Percentiles rank a stretch among this genome's conserved stretches.
Conservation (phyloP, 1,140 invertebrate species). For the Colletes gigas region DNA sequence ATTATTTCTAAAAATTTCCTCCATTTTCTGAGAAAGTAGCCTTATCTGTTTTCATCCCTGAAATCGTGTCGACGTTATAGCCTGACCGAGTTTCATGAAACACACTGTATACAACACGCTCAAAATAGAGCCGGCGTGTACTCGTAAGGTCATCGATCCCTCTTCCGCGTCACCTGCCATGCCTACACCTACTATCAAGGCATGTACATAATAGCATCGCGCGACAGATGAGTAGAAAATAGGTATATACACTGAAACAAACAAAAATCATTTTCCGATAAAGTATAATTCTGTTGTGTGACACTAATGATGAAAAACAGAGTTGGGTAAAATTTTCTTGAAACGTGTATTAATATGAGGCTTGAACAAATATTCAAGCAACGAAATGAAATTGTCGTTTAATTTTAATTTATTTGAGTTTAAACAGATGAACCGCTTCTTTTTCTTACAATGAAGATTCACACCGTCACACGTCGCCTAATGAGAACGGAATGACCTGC, state of each 20-base stretch:
- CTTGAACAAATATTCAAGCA: too few relatives aligned
- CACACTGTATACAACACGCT: slow-evolving; percentile 53
- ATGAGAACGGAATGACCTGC: background rate
- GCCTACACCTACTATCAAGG: slow-evolving; percentile 38
- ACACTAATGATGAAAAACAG: too few relatives aligned
- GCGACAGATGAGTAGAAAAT: background rate
- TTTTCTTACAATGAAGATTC: background rate
- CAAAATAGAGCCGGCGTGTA: slow-evolving; percentile 63
- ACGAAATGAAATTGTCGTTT: too few relatives aligned
- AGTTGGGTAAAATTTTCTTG: too few relatives aligned
- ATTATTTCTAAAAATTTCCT: too few relatives aligned
- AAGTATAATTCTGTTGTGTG: background rate
- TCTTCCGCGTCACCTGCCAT: slow-evolving; percentile 67
- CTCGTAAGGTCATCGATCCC: slow-evolving; percentile 65
- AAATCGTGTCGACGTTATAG: background rate
- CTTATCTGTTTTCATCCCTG: background rate
- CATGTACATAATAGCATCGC: background rate
- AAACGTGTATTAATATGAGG: too few relatives aligned
- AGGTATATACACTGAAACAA: background rate
- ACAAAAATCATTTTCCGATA: background rate
- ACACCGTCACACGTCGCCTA: background rate
- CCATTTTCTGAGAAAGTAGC: too few relatives aligned
- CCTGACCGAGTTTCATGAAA: background rate
- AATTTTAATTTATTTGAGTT: background rate
- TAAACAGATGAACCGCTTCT: background rate